Percentiles rank a stretch among this genome's conserved stretches.
Evolutionary conservation across 2,113 vertebrate species (phyloP).

Genomic region (Hydropotes inermis): DNA sequence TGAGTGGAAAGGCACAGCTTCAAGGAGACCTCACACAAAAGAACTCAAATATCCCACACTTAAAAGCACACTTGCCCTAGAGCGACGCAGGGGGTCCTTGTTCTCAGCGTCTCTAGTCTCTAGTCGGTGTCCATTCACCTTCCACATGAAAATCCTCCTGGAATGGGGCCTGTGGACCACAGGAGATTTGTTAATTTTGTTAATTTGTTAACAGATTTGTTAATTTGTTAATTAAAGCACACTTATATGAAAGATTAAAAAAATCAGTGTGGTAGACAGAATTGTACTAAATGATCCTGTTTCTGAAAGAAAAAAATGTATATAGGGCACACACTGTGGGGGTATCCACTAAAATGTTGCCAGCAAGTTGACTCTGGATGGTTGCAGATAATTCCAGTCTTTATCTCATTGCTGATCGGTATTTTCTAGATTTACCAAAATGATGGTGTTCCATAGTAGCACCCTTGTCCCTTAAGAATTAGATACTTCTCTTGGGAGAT

Average conservation of each 20-base stretch:
- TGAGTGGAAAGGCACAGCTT: not conserved
- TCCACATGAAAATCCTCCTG: not conserved
- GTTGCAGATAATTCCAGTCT: not conserved
- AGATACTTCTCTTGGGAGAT: not conserved
- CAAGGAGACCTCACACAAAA: not conserved
- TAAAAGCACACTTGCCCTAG: not conserved
- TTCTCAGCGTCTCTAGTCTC: not conserved
- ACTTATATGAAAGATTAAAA: not conserved
- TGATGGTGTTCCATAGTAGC: not conserved
- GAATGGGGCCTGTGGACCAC: not conserved
- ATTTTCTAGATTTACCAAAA: constrained; percentile 9
- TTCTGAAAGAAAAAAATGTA: not conserved
- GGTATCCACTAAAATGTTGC: not conserved
- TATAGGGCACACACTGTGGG: not conserved
- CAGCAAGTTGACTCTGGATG: not conserved
- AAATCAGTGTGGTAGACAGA: not conserved
- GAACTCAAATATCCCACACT: not conserved
- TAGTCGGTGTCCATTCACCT: not conserved
- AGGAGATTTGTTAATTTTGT: not conserved
- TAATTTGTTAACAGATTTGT: not conserved
- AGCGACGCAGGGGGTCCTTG: too few relatives aligned
- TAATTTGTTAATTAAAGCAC: not conserved
- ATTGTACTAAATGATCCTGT: not conserved
- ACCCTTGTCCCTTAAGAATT: not conserved
- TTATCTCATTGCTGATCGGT: not conserved